Base-by-base conservation (phyloP, 2,888 invertebrate species). In the Drosophila infuscata region DNA sequence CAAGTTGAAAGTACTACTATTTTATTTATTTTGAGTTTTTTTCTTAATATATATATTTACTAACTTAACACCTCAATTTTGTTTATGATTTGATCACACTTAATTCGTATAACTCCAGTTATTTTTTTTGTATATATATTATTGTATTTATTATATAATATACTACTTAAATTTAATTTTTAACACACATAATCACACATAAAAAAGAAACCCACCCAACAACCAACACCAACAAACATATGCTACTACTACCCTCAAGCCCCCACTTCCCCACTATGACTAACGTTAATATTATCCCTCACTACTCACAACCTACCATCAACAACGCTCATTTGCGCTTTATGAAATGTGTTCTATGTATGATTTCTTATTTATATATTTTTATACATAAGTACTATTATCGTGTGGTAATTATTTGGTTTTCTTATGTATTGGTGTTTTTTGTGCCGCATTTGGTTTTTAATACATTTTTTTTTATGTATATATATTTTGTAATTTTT, bases 1-100 rank as follows among this genome's bases (percentile, higher is more conserved):
- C 91, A 91, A 91, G 92, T 92, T 92, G 89, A 90, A 91, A 90
- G 83, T 91, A 91, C 82, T 91, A 84, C 68, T 77, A 62, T 78
- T 74, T 73, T 70, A 75, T 70, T 74, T 63, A 68, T 81, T 70
- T 70, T 64, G 49, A 83, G 56, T 74, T 73, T 60, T 73, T 77
- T 70, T 76, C 67, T 56, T 1, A 46, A 58, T 58, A 53, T 65
- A 61, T 59, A 62, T 70, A 59, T 71, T 49, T 70, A 70, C 77
- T 76, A 72, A 88, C 86, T 75, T 74, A 81, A 74, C 76, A 79
- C 88, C 66, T 71, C 58, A 73, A 65, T 69, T 86, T 80, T 69
- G 67, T 66, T 68, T 73, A 74, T 79, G 51, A 79, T 87, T 82
- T 88, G 70, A 80, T 82, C 69, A 82, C 82, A 82, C 64, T 79